These are phyloP conservation scores for Drosophila seclusa DNA, from an alignment of 2,888 invertebrate species.

Conservation along the genomic window DNA sequence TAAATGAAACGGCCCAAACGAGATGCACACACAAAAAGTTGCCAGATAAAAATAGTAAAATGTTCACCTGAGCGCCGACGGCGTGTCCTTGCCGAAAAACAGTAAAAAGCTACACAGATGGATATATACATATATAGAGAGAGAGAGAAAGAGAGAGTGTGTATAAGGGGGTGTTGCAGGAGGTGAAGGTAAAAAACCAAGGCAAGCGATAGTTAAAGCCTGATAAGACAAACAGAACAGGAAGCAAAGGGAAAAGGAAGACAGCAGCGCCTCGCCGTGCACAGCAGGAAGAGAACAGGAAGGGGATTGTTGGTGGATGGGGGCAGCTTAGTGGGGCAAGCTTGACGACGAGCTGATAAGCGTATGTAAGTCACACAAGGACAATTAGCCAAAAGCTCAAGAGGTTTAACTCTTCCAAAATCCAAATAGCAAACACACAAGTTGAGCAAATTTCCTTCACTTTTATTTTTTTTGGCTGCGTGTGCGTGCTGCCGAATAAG, in stretches of 20 bases:
- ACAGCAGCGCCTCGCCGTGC: constrained; percentile 23
- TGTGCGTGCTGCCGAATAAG: constrained; percentile 50
- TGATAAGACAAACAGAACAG: constrained; percentile 50
- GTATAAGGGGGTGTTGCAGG: background rate
- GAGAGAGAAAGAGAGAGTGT: background rate
- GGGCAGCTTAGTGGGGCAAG: background rate
- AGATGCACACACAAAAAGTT: constrained; percentile 41
- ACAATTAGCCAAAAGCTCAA: constrained; percentile 82
- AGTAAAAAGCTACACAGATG: constrained; percentile 21
- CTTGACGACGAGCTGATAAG: constrained; percentile 51
- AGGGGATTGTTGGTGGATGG: too few relatives aligned
- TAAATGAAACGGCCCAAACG: constrained; percentile 55
- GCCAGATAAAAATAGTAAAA: constrained; percentile 49
- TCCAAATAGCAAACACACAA: constrained; percentile 36
- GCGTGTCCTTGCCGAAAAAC: constrained; percentile 71
- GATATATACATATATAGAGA: background rate
- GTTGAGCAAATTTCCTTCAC: constrained; percentile 17
- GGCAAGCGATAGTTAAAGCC: constrained; percentile 61
- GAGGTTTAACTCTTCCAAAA: constrained; percentile 66
- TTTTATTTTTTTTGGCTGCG: background rate
- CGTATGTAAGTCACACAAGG: constrained; percentile 80
- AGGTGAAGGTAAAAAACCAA: constrained; percentile 28
- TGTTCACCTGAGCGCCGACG: constrained; percentile 39
- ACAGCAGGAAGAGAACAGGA: constrained; percentile 7
- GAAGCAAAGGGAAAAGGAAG: constrained; percentile 34